phyloP scores from a whole-genome alignment of 2,888 invertebrate species.

The Myopa testacea region DNA sequence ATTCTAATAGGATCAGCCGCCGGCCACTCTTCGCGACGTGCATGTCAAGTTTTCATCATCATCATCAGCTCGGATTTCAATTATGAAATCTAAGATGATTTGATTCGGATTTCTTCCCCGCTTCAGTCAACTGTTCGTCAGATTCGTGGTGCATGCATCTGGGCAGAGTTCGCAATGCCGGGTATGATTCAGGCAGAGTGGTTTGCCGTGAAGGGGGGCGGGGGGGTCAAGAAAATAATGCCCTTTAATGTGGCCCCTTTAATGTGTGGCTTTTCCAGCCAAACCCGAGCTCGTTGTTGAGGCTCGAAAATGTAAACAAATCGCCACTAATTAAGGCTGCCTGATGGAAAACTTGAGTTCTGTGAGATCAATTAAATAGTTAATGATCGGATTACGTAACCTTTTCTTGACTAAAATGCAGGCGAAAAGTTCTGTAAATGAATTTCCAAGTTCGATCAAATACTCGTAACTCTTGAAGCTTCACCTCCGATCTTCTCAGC shows the following conservation, averaged over 20 bases:
- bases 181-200: not conserved
- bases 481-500: too few species aligned
- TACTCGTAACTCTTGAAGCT: too few species aligned
- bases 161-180: not conserved
- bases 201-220: not conserved
- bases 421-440: too few species aligned
- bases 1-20: slow-evolving; percentile 33
- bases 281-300: not conserved
- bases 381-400: too few species aligned
- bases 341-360: too few species aligned
- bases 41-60: slow-evolving; percentile 36
- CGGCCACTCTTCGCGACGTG: slow-evolving; percentile 20
- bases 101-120: not conserved
- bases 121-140: not conserved
- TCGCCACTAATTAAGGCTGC: too few species aligned
- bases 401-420: too few species aligned
- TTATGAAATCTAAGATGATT: slow-evolving; percentile 37
- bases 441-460: too few species aligned
- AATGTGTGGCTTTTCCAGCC: slow-evolving; percentile 10
- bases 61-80: slow-evolving; percentile 34
- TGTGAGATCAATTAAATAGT: too few species aligned
- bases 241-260: slow-evolving; percentile 13
- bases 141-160: not conserved
- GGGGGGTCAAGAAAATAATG: slow-evolving; percentile 6
- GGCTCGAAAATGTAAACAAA: not conserved